Conservation (phyloP, 2,888 invertebrate genomes). For the Brachyopa scutellaris region DNA sequence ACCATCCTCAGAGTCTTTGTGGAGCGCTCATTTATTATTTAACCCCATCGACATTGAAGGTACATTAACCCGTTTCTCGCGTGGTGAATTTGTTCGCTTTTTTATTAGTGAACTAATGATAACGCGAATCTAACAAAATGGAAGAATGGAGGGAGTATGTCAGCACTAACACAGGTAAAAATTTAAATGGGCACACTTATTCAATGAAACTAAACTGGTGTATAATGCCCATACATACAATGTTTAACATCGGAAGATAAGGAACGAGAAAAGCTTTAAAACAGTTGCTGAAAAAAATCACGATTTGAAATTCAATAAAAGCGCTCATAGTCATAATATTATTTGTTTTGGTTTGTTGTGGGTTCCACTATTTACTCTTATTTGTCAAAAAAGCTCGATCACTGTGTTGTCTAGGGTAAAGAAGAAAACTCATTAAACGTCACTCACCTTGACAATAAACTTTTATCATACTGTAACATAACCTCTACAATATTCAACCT, state of each 20-base stretch:
- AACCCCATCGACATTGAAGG: constrained; percentile 66
- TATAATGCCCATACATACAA: too few species aligned
- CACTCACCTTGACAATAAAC: constrained; percentile 68
- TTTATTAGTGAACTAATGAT: background rate
- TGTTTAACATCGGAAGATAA: background rate
- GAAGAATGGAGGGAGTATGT: background rate
- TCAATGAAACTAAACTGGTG: background rate
- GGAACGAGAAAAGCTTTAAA: constrained; percentile 18
- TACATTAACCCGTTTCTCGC: constrained; percentile 51
- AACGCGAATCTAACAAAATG: constrained; percentile 18
- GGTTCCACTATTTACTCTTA: background rate
- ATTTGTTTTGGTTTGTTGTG: background rate
- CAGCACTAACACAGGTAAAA: constrained; percentile 29
- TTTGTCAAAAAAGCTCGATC: background rate
- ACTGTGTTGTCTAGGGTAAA: background rate
- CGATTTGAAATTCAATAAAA: background rate
- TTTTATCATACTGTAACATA: constrained; percentile 49
- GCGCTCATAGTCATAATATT: too few species aligned
- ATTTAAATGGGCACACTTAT: too few species aligned
- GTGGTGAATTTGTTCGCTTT: background rate
- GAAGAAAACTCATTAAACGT: constrained; percentile 22
- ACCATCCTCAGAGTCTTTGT: constrained; percentile 30
- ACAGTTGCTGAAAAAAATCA: constrained; percentile 21
- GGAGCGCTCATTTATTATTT: constrained; percentile 42
- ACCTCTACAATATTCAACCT: constrained; percentile 13